Evolutionary conservation across 1,140 invertebrate species (phyloP).

Genomic region (Zelostemma sp.): DNA sequence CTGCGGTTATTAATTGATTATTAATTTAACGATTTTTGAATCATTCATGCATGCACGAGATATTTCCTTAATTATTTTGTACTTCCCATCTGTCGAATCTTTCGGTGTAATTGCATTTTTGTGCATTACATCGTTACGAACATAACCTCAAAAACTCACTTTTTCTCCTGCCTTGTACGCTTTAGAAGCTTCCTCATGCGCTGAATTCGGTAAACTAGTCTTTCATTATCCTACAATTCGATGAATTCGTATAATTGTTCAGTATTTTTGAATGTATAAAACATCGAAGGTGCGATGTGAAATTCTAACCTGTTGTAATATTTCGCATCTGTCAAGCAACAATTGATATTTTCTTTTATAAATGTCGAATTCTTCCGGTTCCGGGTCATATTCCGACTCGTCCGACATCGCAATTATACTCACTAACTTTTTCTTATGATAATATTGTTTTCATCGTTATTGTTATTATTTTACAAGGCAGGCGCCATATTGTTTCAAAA

Average conservation of each 20-base stretch:
- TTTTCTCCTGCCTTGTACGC: conserved; percentile 67
- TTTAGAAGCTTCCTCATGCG: conserved; percentile 65
- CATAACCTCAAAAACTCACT: conserved; percentile 64
- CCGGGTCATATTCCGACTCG: conserved; percentile 59
- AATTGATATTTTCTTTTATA: conserved; percentile 68
- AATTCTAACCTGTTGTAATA: conserved; percentile 68
- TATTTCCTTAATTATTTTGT: not conserved
- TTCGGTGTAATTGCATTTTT: not conserved
- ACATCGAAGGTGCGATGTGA: too few species aligned
- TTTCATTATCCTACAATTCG: conserved; percentile 66
- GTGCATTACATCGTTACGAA: conserved; percentile 9
- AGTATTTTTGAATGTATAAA: too few species aligned
- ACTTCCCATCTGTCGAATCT: not conserved
- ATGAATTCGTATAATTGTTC: conserved; percentile 1
- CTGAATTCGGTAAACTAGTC: conserved; percentile 68
- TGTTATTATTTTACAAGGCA: conserved; percentile 14
- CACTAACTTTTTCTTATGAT: conserved; percentile 21
- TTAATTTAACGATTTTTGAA: too few species aligned
- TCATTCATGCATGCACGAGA: too few species aligned
- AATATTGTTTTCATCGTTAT: conserved; percentile 39
- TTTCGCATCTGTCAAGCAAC: conserved; percentile 64
- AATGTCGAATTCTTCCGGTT: conserved; percentile 63
- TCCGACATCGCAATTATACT: conserved; percentile 55
- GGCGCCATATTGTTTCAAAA: conserved; percentile 8
- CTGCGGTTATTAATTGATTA: conserved; percentile 30